phyloP scores from a whole-genome alignment of 2,888 invertebrate species.

The Agrochola lychnidis region DNA sequence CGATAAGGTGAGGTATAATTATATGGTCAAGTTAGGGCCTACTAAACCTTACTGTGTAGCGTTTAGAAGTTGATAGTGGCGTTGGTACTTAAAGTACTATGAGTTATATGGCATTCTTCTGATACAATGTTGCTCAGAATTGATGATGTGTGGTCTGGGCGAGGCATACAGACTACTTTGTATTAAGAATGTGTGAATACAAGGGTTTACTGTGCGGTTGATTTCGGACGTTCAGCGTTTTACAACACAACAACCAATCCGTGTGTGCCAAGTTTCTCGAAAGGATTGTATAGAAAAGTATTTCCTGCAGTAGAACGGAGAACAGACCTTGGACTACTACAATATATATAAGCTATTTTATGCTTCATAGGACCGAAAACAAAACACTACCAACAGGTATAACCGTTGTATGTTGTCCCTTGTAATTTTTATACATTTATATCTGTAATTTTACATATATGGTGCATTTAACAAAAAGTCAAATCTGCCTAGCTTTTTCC shows the following conservation, averaged over 20 bases:
- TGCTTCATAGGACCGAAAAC: background rate
- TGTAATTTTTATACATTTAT: background rate
- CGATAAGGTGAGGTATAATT: conserved; percentile 57
- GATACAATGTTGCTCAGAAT: conserved; percentile 50
- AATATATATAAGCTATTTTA: background rate
- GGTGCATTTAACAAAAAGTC: too few species aligned
- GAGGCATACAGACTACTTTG: conserved; percentile 49
- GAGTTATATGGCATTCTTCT: conserved; percentile 32
- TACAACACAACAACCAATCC: conserved; percentile 25
- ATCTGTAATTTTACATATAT: background rate
- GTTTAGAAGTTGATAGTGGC: conserved; percentile 21
- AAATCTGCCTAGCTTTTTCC: too few species aligned
- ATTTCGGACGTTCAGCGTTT: conserved; percentile 38
- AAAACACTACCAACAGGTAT: background rate
- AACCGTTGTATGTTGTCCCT: background rate
- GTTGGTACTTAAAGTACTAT: conserved; percentile 12
- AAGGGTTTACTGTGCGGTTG: conserved; percentile 36
- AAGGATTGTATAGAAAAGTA: conserved; percentile 5
- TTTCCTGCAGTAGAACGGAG: background rate
- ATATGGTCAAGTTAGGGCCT: conserved; percentile 50
- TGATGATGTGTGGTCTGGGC: conserved; percentile 52
- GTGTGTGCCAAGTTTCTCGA: conserved; percentile 15
- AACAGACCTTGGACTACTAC: background rate
- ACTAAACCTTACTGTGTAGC: conserved; percentile 3
- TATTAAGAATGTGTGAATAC: conserved; percentile 38